A percentile compares a stretch with the other conserved stretches of the same genome.
Conservation (phyloP, 2,888 invertebrate genomes). For the Papilio elwesi region DNA sequence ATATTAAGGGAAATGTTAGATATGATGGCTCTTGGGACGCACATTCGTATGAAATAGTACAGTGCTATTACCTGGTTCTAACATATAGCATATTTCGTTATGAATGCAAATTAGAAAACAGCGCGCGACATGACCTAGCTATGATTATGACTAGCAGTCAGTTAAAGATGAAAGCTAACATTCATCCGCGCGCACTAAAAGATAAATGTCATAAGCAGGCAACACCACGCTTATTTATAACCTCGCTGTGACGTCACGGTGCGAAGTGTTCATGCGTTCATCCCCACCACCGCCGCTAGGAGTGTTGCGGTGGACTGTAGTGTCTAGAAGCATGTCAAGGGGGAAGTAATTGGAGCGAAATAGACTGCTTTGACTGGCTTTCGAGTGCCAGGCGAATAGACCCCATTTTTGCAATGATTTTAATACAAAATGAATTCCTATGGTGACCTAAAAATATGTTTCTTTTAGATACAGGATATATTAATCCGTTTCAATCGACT, state of each 20-base stretch:
- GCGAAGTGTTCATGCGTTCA: neutral
- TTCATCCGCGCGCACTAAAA: neutral
- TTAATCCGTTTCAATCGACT: too few relatives aligned
- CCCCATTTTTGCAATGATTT: neutral
- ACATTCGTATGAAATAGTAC: neutral
- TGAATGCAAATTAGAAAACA: constrained; percentile 14
- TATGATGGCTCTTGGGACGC: neutral
- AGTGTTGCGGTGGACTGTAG: constrained; percentile 42
- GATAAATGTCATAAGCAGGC: constrained; percentile 11
- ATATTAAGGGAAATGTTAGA: neutral
- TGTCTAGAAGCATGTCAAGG: constrained; percentile 49
- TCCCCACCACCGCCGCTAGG: constrained; percentile 38
- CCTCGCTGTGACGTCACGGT: constrained; percentile 25
- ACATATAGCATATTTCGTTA: neutral
- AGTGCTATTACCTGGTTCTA: neutral
- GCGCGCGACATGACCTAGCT: constrained; percentile 6
- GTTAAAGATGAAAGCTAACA: constrained; percentile 7
- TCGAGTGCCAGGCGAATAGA: constrained; percentile 4
- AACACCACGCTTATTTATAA: constrained; percentile 6
- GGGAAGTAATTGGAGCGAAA: constrained; percentile 48
- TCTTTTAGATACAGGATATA: too few relatives aligned
- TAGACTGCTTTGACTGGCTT: constrained; percentile 40
- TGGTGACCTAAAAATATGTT: neutral
- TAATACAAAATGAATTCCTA: neutral
- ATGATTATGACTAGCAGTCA: constrained; percentile 8